Conservation (phyloP, 1,140 invertebrate species). For the Xylocopa sonorina region DNA sequence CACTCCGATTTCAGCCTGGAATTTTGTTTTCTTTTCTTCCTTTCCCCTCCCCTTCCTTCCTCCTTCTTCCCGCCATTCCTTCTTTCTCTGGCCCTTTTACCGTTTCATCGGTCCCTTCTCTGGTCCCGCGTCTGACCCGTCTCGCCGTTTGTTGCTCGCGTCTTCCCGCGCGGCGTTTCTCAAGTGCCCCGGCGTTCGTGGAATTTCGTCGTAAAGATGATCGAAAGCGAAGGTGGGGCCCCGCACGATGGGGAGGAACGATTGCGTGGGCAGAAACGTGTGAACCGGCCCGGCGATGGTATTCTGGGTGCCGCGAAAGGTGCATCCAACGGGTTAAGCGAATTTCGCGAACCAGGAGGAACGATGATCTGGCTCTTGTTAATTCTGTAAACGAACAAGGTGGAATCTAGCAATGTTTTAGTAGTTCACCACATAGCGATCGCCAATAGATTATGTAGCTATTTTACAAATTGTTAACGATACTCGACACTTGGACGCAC, state of each 20-base stretch:
- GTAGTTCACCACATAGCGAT: too few species aligned
- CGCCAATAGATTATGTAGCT: too few species aligned
- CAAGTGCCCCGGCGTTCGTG: conserved; percentile 47
- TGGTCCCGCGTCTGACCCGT: conserved; percentile 12
- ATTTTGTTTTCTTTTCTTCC: conserved; percentile 48
- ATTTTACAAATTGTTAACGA: too few species aligned
- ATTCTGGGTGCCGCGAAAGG: too few species aligned
- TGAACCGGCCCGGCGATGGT: conserved; percentile 20
- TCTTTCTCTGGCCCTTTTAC: conserved; percentile 18
- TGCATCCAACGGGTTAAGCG: too few species aligned
- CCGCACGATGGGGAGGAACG: neutral
- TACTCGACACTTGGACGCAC: too few species aligned
- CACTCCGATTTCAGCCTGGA: conserved; percentile 65
- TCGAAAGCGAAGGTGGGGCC: conserved; percentile 59
- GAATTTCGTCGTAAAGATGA: conserved; percentile 59
- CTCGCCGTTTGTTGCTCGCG: conserved; percentile 14
- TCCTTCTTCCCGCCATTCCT: neutral
- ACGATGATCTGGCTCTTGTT: too few species aligned
- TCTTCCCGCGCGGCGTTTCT: conserved; percentile 29
- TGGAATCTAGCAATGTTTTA: too few species aligned
- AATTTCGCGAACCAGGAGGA: too few species aligned
- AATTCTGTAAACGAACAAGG: too few species aligned
- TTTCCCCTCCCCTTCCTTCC: neutral
- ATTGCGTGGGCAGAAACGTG: conserved; percentile 56
- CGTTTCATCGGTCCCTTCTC: conserved; percentile 17